Evolutionary conservation across 2,797 vertebrate species (phyloP), one percentile per base, ranked within the genome.

Genomic region (Loriculus beryllinus): DNA sequence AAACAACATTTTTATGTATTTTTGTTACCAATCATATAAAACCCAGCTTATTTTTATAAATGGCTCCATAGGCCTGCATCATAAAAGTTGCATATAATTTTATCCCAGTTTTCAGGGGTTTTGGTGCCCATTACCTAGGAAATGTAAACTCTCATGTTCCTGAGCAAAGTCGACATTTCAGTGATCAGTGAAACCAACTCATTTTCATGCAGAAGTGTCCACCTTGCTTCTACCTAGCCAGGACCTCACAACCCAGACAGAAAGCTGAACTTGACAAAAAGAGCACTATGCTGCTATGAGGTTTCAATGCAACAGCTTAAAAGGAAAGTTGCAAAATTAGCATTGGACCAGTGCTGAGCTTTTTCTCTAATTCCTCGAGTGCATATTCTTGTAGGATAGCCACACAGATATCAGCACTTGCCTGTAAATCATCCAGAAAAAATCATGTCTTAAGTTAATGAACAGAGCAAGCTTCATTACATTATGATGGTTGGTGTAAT

Each of bases 1-100:
- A 95, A 95, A 94, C 48, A 92, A 94, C 92, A 95, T 92, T 90
- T 81, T 89, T 90, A 94, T 86, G 63, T 88, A 82, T 94, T 96
- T 96, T 91, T 96, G 85, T 96, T 96, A 95, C 90, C 90, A 90
- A 95, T 86, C 82, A 84, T 85, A 95, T 95, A 93, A 95, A 96
- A 96, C 21, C 59, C 15, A 87, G 90, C 69, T 96, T 97, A 96
- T 71, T 95, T 95, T 95, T 86, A 88, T 94, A 94, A 91, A 93
- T 92, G 94, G 78, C 74, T 96, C 91, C 95, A 95, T 82, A 77
- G 87, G 83, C 84, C 68, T 78, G 54, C 57, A 68, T 59, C 45
- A 51, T 95, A 92, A 96, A 96, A 96, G 49, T 70, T 83, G 82
- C 69, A 76, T 87, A 94, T 76, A 79, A 87, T 91, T 97, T 97